These are phyloP conservation scores for Odocoileus virginianus DNA, from an alignment of 2,113 vertebrate species.

Conservation along the genomic window DNA sequence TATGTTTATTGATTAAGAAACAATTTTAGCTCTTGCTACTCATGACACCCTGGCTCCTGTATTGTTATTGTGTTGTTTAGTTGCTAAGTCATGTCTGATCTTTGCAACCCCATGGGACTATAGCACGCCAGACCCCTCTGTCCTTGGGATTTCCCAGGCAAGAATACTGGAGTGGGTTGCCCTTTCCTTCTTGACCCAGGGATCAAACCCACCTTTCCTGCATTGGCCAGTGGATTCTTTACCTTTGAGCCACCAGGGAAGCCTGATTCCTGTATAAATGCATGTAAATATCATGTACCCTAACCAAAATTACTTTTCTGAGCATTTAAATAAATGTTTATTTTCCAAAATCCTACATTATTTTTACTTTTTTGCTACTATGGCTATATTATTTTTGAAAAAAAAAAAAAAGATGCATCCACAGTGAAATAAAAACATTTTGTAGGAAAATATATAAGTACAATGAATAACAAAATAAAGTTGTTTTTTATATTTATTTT, in stretches of 20 bases:
- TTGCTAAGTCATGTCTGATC: background rate
- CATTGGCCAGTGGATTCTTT: background rate
- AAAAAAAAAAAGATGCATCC: background rate
- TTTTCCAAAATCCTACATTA: background rate
- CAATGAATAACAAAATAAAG: background rate
- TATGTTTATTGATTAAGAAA: background rate
- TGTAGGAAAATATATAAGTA: background rate
- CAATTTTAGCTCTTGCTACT: background rate
- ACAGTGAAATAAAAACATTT: background rate
- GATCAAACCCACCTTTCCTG: background rate
- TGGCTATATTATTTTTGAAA: background rate
- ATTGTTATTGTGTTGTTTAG: background rate
- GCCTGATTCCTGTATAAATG: background rate
- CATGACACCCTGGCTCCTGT: background rate
- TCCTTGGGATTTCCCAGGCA: background rate
- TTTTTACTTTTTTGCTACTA: background rate
- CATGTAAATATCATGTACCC: background rate
- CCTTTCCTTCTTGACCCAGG: background rate
- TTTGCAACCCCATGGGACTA: background rate
- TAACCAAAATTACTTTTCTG: background rate
- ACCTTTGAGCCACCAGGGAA: background rate
- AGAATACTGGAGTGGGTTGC: background rate
- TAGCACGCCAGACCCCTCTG: accelerated
- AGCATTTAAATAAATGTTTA: background rate
- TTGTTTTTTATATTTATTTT: background rate